Base-by-base conservation (phyloP, 2,113 vertebrate genomes). In the Corythornis vintsioides region DNA sequence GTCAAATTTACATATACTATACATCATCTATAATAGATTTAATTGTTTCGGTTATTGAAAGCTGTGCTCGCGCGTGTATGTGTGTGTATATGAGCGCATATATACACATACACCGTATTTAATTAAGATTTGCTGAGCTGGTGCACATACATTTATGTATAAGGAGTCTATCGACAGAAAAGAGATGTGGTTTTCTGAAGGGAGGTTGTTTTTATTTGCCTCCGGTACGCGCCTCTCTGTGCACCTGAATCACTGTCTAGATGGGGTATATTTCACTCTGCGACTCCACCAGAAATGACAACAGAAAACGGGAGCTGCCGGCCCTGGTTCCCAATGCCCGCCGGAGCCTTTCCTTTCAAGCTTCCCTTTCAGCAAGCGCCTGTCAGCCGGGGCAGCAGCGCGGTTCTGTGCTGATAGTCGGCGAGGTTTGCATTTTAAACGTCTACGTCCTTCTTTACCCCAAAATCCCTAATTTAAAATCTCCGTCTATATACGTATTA, bases 31-130 rank as follows among this genome's bases (percentile, higher is more conserved):
- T 53, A 80, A 83, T 74, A 88, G 57, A 71, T 91, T 63, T 87
- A 87, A 85, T 87, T 40, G 48, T 48, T 76, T 85, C 82, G 55
- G 73, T 92, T 75, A 83, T 33, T 72, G 90, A 93, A 95, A 64
- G 75, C 83, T 20, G 56, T 7, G 33, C 33, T 86, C 15, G 22
- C 47, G 53, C 43, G 8, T 70, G 64, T 59, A 13, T 14, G 22
- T 69, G n/a, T 53, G 21, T 65, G 35, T 83, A 33, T 56, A 22
- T 7, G 29, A 64, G 15, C n/a, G 40, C 47, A 12, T 73, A 42
- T 56, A 69, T 13, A 40, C 52, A 25, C 43, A 48, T 7, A 50
- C 50, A 45, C 11, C 4, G 3, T 73, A 24, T 71, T 86, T 88
- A 63, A 55, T 35, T 47, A 35, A 66, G 78, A 91, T 91, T 89